phyloP scores from a whole-genome alignment of 2,888 invertebrate species.

The Callyntrura sp. region DNA sequence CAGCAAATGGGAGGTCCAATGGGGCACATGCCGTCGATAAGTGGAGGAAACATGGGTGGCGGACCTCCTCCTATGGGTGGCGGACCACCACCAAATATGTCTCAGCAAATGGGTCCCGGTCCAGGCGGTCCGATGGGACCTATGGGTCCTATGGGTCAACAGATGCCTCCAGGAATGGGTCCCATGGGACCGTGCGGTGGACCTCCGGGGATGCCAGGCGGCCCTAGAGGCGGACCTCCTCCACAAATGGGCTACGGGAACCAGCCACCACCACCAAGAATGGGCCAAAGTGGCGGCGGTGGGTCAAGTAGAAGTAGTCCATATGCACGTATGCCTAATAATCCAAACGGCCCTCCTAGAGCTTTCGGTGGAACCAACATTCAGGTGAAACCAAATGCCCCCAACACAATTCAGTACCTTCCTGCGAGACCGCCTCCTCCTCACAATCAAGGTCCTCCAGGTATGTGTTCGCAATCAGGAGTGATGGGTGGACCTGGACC shows the following conservation, averaged over 20 bases:
- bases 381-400: constrained; percentile 98
- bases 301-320: constrained; percentile 80
- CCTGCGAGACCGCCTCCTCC: constrained; percentile 95
- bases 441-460: constrained; percentile 83
- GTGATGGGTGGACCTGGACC: constrained; percentile 76
- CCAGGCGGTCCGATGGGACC: constrained; percentile 84
- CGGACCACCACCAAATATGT: constrained; percentile 79
- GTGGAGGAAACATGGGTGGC: constrained; percentile 80
- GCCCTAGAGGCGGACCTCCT: constrained; percentile 78
- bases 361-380: constrained; percentile 92
- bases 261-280: constrained; percentile 81
- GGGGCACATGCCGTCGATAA: constrained; percentile 82
- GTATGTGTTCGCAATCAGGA: constrained; percentile 80
- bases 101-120: constrained; percentile 72
- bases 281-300: constrained; percentile 88
- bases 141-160: constrained; percentile 83
- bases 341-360: constrained; percentile 87
- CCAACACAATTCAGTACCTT: constrained; percentile 99
- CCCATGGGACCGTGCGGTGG: constrained; percentile 73
- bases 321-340: constrained; percentile 87
- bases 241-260: constrained; percentile 81
- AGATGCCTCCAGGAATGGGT: constrained; percentile 82
- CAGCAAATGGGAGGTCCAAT: constrained; percentile 83
- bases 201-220: constrained; percentile 71
- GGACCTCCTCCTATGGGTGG: constrained; percentile 83